These are phyloP conservation scores for Ophiodon elongatus DNA, from an alignment of 2,113 vertebrate genomes.

Conservation along the genomic window DNA sequence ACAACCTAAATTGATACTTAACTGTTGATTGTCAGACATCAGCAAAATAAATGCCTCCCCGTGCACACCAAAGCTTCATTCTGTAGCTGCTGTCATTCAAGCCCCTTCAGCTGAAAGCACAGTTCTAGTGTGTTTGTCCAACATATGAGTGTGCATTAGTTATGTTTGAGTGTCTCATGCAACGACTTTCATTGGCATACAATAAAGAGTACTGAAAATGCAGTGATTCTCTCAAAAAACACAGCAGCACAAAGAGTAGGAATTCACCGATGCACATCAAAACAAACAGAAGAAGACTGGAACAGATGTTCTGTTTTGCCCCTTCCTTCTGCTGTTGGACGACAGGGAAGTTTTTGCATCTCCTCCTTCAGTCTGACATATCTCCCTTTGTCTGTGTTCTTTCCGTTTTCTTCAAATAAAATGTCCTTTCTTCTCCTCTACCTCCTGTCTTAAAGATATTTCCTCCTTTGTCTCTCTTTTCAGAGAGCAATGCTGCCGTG, in stretches of 20 bases:
- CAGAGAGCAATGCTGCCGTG: slow-evolving; percentile 23
- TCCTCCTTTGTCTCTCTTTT: slow-evolving; percentile 22
- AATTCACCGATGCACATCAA: slow-evolving; percentile 13
- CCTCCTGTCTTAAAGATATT: neutral
- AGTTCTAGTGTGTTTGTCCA: too few relatives aligned
- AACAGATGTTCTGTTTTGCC: slow-evolving; percentile 25
- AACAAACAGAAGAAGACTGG: slow-evolving; percentile 4
- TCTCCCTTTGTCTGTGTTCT: neutral
- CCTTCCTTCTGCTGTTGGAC: slow-evolving; percentile 15
- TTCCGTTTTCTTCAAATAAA: neutral
- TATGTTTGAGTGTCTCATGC: neutral
- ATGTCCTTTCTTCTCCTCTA: neutral
- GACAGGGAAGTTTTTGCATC: neutral
- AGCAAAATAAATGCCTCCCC: neutral
- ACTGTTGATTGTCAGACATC: neutral
- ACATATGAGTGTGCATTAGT: neutral
- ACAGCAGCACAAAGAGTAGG: neutral
- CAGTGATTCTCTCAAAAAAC: neutral
- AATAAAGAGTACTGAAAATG: neutral
- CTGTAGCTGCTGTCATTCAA: slow-evolving; percentile 6
- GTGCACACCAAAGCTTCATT: neutral
- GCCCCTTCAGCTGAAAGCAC: neutral
- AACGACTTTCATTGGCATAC: neutral
- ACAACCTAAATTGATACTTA: neutral
- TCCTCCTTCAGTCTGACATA: neutral